phyloP scores from a whole-genome alignment of 2,113 vertebrate species.

The Antidorcas marsupialis region DNA sequence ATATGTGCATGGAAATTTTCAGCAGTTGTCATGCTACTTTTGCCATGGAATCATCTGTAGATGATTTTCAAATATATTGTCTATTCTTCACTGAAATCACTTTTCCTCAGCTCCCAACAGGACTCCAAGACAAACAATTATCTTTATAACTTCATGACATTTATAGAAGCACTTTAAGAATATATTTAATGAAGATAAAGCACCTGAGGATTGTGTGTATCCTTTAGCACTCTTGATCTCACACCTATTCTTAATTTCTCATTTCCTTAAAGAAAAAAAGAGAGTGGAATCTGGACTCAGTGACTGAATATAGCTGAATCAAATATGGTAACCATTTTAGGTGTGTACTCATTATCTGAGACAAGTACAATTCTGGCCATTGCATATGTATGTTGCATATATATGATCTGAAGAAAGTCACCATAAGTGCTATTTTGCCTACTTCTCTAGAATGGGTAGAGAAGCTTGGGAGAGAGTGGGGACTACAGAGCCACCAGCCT shows the following conservation, averaged over 20 bases:
- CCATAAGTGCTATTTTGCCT: neutral
- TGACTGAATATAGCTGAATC: neutral
- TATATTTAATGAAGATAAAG: neutral
- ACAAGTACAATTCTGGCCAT: neutral
- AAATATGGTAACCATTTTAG: neutral
- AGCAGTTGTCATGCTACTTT: neutral
- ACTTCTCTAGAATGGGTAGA: neutral
- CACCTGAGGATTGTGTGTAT: neutral
- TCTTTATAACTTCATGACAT: neutral
- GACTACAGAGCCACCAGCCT: neutral
- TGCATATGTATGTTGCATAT: neutral
- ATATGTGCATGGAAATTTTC: neutral
- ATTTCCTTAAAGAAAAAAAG: neutral
- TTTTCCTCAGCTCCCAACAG: neutral
- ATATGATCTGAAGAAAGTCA: neutral
- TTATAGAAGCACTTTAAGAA: neutral
- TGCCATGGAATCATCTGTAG: neutral
- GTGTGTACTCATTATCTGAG: neutral
- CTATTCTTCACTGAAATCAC: neutral
- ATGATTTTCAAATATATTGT: constrained; percentile 5
- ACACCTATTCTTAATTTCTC: neutral
- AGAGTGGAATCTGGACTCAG: neutral
- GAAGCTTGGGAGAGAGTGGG: neutral
- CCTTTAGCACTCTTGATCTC: neutral
- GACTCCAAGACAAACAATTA: neutral